Evolutionary conservation across 2,888 invertebrate genomes (phyloP), one percentile per base, ranked within the genome.

Genomic region (Synanthedon formicaeformis): DNA sequence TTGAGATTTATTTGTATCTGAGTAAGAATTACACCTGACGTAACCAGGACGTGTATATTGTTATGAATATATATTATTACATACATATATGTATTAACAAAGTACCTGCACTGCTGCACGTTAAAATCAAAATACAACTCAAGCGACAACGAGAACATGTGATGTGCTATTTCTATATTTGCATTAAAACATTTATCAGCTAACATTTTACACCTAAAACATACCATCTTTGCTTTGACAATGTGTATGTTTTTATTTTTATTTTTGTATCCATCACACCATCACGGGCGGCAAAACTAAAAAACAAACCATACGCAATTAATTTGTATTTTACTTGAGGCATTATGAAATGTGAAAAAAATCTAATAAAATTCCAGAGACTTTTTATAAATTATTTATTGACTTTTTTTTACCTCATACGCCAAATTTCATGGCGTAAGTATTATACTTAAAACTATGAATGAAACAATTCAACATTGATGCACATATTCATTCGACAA

Each of bases 221-320:
- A 65, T 80, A 80, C 79, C 79, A 67, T 68, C 56, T 59, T 58
- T 61, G 59, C 66, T 57, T 59, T 58, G 62, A 64, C 62, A 63
- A 57, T 62, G 64, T 62, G 63, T 65, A 62, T 62, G 58, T 64
- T 54, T 63, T 64, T 65, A 62, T 64, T 66, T 60, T 63, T 62
- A 60, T 58, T 64, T 63, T 63, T 66, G 45, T 60, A 69, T 69
- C 63, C 77, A 64, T 84, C 81, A 84, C 63, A 83, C 75, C 71
- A 81, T 80, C 75, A 83, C 78, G 55, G 84, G 84, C 79, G 83
- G 83, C 80, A 84, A 74, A 66, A 84, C 84, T 84, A 84, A 80
- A 83, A 18, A 82, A 78, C 73, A 73, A 73, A 77, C 75, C 59
- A 56, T 62, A 61, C 67, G 57, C 60, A 58, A 65, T 63, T 60